A percentile compares a stretch with the other conserved stretches of the same genome.
Conservation (phyloP, 2,797 vertebrate genomes). For the Phrynocephalus forsythii region DNA sequence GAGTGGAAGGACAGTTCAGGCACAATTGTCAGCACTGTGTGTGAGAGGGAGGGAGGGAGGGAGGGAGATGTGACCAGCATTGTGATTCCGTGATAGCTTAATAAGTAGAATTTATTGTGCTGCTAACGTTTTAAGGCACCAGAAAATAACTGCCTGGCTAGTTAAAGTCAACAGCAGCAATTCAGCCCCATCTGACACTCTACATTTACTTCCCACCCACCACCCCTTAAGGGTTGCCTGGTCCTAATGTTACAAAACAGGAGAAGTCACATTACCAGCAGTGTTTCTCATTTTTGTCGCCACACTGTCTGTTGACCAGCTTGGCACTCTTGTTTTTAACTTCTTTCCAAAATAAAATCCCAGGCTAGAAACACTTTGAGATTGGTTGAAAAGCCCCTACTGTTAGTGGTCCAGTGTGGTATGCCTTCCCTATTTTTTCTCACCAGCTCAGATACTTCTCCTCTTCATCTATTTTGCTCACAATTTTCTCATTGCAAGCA, state of each 20-base stretch:
- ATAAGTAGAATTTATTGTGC: not conserved
- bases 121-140: not conserved
- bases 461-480: not conserved
- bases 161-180: not conserved
- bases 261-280: not conserved
- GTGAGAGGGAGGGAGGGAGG: not conserved
- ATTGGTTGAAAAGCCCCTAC: not conserved
- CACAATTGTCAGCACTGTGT: fast-evolving
- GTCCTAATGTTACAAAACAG: not conserved
- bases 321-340: not conserved
- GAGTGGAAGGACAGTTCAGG: not conserved
- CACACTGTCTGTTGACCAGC: not conserved
- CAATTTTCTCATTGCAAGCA: not conserved
- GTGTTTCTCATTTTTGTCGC: not conserved
- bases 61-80: not conserved
- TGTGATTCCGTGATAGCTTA: not conserved
- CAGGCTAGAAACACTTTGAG: not conserved
- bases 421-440: not conserved
- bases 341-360: not conserved
- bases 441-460: not conserved
- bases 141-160: constrained; percentile 13
- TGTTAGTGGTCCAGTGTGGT: no score
- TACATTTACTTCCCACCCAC: not conserved
- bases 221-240: not conserved
- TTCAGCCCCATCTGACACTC: not conserved